These are phyloP conservation scores for Lochmaea capreae DNA, from an alignment of 2,888 invertebrate genomes.

Conservation along the genomic window DNA sequence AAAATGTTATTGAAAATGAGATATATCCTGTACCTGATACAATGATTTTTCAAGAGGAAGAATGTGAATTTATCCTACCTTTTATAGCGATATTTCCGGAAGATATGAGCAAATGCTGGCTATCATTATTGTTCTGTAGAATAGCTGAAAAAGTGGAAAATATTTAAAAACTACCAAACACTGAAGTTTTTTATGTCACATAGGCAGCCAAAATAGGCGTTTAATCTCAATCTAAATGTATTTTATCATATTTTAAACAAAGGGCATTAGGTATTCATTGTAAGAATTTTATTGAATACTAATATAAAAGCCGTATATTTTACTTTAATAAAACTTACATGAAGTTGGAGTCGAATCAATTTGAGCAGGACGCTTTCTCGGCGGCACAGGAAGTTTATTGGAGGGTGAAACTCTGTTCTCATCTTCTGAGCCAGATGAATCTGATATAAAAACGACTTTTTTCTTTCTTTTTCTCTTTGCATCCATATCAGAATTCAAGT, in stretches of 20 bases:
- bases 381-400: too few species aligned
- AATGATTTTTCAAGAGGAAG: neutral
- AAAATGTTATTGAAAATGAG: neutral
- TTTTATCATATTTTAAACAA: neutral
- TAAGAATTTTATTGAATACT: neutral
- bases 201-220: neutral
- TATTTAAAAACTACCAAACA: neutral
- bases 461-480: neutral
- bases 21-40: slow-evolving; percentile 1
- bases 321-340: too few species aligned
- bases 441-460: neutral
- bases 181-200: neutral
- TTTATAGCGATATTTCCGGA: neutral
- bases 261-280: neutral
- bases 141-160: neutral
- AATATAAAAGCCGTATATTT: too few species aligned
- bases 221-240: neutral
- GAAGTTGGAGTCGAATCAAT: too few species aligned
- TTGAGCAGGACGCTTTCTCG: too few species aligned
- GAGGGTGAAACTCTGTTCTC: too few species aligned
- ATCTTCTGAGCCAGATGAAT: too few species aligned
- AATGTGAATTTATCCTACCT: neutral
- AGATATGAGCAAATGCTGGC: neutral
- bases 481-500: slow-evolving; percentile 1
- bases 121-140: neutral